Base-by-base conservation (phyloP, 2,113 vertebrate genomes). In the Strigops habroptila region DNA sequence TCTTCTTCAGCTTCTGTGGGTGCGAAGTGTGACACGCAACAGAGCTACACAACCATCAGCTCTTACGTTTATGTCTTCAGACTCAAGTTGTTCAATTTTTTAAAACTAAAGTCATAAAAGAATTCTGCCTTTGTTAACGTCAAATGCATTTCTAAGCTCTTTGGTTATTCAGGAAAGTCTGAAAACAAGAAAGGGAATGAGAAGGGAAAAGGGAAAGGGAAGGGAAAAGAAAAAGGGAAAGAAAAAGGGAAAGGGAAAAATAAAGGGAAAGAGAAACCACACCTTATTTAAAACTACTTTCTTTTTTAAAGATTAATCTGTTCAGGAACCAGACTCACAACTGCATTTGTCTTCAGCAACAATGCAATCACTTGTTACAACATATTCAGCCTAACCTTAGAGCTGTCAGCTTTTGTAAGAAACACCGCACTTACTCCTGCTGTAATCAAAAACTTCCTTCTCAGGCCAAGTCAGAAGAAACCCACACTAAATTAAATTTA, bases 181-280 rank as follows among this genome's bases (percentile, higher is more conserved):
- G 41, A 52, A 53, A 76, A 51, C 33, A 59, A 35, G 33, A 59
- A 59, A 59, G 14, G 22, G 22, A n/a, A 59, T n/a, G n/a, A 57
- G 31, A n/a, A 59, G 21, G 33, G 14, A 23, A n/a, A 59, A 59
- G 33, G 9, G 33, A 59, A 59, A 59, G n/a, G 15, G 33, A n/a
- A 59, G 21, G 33, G 33, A 57, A 57, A 57, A n/a, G 8, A 6
- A n/a, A 57, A 59, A n/a, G 10, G 23, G n/a, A 59, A 23, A 57
- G 33, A 13, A 21, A 57, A 57, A 57, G 8, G 55, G 55, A 57
- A n/a, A 33, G 6, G 19, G 19, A 21, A 57, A 57, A 59, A n/a
- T n/a, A 59, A n/a, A 23, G 33, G 33, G 57, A 57, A 57, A 57
- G 31, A 8, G 55, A 59, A 2, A 0, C 0, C 0, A 0, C 2